Conservation (phyloP, 2,113 vertebrate genomes). For the Rana temporaria region DNA sequence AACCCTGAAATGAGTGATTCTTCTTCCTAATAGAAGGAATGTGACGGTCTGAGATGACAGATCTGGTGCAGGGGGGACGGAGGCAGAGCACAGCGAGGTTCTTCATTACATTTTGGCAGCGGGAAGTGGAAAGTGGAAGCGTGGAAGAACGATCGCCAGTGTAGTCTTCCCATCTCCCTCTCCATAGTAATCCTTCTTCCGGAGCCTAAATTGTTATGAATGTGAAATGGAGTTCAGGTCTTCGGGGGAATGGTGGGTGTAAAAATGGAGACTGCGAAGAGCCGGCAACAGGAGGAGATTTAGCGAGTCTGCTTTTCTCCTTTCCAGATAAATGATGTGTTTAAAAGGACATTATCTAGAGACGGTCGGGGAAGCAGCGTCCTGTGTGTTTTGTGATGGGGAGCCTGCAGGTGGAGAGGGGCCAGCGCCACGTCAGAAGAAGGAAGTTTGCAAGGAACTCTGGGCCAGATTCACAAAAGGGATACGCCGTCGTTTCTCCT, state of each 20-base stretch:
- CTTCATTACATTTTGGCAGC: slow-evolving; percentile 54
- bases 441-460: no score
- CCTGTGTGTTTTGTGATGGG: no score
- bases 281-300: slow-evolving; percentile 1
- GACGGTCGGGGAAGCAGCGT: no score
- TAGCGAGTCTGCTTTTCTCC: slow-evolving; percentile 10
- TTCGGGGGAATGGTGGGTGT: slow-evolving; percentile 46
- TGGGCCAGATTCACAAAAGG: no score
- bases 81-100: slow-evolving; percentile 35
- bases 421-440: no score
- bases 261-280: slow-evolving; percentile 44
- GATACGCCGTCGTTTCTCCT: no score
- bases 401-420: no score
- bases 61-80: neutral
- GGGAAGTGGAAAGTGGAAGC: slow-evolving; percentile 41
- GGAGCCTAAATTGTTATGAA: slow-evolving; percentile 48
- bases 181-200: slow-evolving; percentile 50
- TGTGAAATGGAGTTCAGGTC: slow-evolving; percentile 55
- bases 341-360: neutral
- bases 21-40: slow-evolving; percentile 2
- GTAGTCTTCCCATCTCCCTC: slow-evolving; percentile 41
- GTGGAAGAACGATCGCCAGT: slow-evolving; percentile 15
- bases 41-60: slow-evolving; percentile 27
- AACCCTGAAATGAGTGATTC: neutral
- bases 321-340: neutral